Base-by-base conservation (phyloP, 1,140 invertebrate species). In the Eueides isabella region DNA sequence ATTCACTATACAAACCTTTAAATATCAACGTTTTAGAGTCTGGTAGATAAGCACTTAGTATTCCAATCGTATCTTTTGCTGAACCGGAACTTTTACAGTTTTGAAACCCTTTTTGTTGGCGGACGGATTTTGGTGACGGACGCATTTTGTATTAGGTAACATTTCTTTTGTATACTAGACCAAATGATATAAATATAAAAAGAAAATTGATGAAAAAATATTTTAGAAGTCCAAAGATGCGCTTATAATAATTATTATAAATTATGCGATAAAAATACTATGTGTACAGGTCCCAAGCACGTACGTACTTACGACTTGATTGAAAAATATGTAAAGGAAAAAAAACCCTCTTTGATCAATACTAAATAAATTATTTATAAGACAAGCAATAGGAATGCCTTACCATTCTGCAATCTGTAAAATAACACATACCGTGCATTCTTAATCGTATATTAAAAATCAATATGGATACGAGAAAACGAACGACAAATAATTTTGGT, bases 361-460 rank as follows among this genome's bases (percentile, higher is more conserved):
- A n/a, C n/a, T 44, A 19, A 48, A 48, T 48, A 48, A 48, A 48
- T 48, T 48, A 48, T 19, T 48, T n/a, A 48, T 48, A 19, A 23
- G n/a, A 19, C 41, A 19, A 9, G n/a, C n/a, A 44, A 44, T n/a
- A 48, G 19, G 41, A 19, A 48, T 48, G 2, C n/a, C 41, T 2
- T 48, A 48, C n/a, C n/a, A 9, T 48, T 19, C 6, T 23, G n/a
- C 41, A 6, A 48, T 48, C 41, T 48, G n/a, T 2, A 6, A 48
- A 19, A 48, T 19, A 48, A 48, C 6, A 48, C 41, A 48, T 48
- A n/a, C 41, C 41, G 9, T 23, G n/a, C 41, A n/a, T 19, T 0
- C 14, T n/a, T 41, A 48, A 48, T 48, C 41, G n/a, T 19, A 6
- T 6, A 48, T 44, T 44, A 16, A 44, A 48, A 7, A 19, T 6